These are phyloP conservation scores for Cyphomyrus plagiostoma DNA, from an alignment of 2,113 vertebrate genomes.

Conservation along the genomic window DNA sequence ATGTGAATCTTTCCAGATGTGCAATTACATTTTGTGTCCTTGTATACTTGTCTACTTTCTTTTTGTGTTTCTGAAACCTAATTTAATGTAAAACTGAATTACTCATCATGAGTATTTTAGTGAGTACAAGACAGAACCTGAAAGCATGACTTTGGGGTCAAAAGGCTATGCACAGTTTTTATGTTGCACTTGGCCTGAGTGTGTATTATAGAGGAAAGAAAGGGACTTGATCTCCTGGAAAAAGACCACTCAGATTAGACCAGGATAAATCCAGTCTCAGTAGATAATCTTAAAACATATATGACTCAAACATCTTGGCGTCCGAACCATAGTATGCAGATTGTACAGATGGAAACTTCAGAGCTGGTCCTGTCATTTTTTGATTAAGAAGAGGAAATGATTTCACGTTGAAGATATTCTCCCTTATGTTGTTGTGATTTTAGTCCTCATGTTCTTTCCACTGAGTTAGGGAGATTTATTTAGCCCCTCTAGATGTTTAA, in stretches of 20 bases:
- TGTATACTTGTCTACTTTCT: background rate
- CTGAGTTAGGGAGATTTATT: slow-evolving; percentile 76
- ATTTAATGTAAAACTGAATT: background rate
- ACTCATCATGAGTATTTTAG: background rate
- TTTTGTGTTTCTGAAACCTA: background rate
- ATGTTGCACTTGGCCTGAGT: background rate
- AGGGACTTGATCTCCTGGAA: background rate
- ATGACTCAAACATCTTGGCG: slow-evolving; percentile 10
- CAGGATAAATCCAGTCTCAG: slow-evolving; percentile 23
- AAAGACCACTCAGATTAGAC: slow-evolving; percentile 21
- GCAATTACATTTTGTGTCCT: background rate
- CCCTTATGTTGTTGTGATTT: slow-evolving; percentile 23
- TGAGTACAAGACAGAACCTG: background rate
- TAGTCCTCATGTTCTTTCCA: slow-evolving; percentile 66
- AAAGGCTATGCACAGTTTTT: background rate
- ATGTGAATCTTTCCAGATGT: background rate
- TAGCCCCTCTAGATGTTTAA: slow-evolving; percentile 74
- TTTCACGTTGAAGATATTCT: slow-evolving; percentile 78
- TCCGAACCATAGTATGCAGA: slow-evolving; percentile 24
- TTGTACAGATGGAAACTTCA: background rate
- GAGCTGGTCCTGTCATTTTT: slow-evolving; percentile 70
- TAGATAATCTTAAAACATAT: slow-evolving; percentile 28
- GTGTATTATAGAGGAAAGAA: background rate
- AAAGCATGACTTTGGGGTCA: background rate
- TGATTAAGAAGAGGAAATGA: slow-evolving; percentile 86